phyloP scores from a whole-genome alignment of 2,113 vertebrate genomes.

The Vanacampus margaritifer region DNA sequence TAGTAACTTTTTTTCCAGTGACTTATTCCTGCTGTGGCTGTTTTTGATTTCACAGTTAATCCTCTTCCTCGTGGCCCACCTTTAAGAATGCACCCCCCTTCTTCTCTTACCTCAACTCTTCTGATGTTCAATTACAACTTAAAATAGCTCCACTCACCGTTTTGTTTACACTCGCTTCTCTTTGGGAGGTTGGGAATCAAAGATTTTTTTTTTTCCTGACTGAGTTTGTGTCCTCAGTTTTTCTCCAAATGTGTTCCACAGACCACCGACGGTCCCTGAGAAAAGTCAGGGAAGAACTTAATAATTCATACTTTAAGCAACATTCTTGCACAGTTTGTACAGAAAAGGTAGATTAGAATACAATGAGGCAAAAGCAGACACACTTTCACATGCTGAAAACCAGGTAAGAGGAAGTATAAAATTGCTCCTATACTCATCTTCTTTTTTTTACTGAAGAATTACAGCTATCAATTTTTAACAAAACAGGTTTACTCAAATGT shows the following conservation, averaged over 20 bases:
- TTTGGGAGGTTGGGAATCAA: constrained; percentile 48
- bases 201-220: not conserved
- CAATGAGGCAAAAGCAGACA: too few relatives aligned
- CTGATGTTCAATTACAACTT: constrained; percentile 24
- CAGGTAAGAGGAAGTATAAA: too few relatives aligned
- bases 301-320: too few relatives aligned
- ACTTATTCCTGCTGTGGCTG: constrained; percentile 67
- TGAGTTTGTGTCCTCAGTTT: not conserved
- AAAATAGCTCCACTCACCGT: constrained; percentile 40
- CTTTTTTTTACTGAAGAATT: too few relatives aligned
- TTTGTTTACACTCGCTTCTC: constrained; percentile 56
- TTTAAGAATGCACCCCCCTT: constrained; percentile 27
- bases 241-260: not conserved
- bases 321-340: too few relatives aligned
- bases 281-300: not conserved
- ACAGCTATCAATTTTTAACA: too few relatives aligned
- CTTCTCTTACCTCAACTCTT: constrained; percentile 14
- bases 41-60: constrained; percentile 72
- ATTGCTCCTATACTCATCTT: too few relatives aligned
- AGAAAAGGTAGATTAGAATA: too few relatives aligned
- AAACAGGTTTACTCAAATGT: too few relatives aligned
- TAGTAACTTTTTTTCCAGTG: constrained; percentile 69
- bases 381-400: too few relatives aligned
- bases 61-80: constrained; percentile 25
- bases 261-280: not conserved